A percentile compares a stretch with the other conserved stretches of the same genome.
phyloP scores from a whole-genome alignment of 2,797 vertebrate genomes.

The Malurus leucopterus region DNA sequence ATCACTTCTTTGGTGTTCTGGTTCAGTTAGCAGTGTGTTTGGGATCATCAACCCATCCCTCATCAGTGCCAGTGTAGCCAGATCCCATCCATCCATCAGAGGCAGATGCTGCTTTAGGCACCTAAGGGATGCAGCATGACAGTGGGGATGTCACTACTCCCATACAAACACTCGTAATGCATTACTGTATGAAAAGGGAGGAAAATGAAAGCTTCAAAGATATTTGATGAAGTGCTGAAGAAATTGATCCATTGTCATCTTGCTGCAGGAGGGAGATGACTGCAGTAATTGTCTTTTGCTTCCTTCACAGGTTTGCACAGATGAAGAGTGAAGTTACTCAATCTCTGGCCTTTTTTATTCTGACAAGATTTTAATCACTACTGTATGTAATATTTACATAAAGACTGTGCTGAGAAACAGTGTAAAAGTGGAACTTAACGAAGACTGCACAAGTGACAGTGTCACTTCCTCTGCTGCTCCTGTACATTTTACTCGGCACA shows the following conservation, averaged over 20 bases:
- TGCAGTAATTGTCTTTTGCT: neutral
- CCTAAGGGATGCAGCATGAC: rapidly evolving
- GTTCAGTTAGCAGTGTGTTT: neutral
- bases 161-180: neutral
- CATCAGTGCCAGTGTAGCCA: neutral
- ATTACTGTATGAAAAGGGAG: neutral
- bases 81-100: neutral
- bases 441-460: slow-evolving; percentile 72
- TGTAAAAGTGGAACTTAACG: slow-evolving; percentile 18
- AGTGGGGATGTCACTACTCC: neutral
- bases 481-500: slow-evolving; percentile 72
- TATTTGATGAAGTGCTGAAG: neutral
- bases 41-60: neutral
- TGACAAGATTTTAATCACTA: slow-evolving; percentile 80
- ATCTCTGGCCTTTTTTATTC: slow-evolving; percentile 53
- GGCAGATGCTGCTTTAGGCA: neutral
- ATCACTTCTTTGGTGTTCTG: neutral
- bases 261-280: neutral
- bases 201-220: neutral
- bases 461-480: slow-evolving; percentile 84
- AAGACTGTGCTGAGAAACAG: slow-evolving; percentile 70
- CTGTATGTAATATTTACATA: slow-evolving; percentile 88
- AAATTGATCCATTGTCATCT: neutral
- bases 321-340: slow-evolving; percentile 87
- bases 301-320: slow-evolving; percentile 90